Evolutionary conservation across 2,888 invertebrate species (phyloP), one percentile per base, ranked within the genome.

Genomic region (Timema podura): DNA sequence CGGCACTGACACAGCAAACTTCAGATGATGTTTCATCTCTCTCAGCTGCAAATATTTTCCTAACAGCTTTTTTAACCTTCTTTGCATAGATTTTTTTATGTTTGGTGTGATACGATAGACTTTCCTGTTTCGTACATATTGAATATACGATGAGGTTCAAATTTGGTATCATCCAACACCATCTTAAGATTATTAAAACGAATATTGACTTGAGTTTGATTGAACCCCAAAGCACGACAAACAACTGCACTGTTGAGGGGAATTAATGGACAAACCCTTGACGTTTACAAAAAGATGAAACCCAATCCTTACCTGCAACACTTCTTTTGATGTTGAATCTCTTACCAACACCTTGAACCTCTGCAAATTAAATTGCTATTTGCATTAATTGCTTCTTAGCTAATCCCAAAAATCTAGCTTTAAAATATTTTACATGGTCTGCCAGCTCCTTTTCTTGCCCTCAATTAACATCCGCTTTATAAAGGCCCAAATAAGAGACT

Each of bases 341-440:
- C 73, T 78, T 74, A 5, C 46, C 46, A n/a, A 76, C 68, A 44
- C 72, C 72, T 72, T 75, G 76, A 69, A 67, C 68, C 59, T 75
- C 72, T 67, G 76, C 30, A 30, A 30, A 30, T 47, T 75, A 74
- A 70, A 70, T 77, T 10, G 76, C 76, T 47, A 77, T 65, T 69
- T 74, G 71, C 16, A 74, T 72, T 68, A 77, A 68, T 67, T 76
- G 76, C 71, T 74, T 71, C 30, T 30, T 30, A 30, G 1, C 3
- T 30, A 30, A 30, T 30, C 1, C 30, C 1, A 30, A 30, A 30
- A 73, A 77, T 46, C 74, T 76, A 69, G 73, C 74, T 16, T 76
- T 75, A 74, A 77, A 74, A 69, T 74, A 82, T 83, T 74, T 82
- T 75, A 72, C 73, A 68, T 77, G 73, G 44, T 74, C 57, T 16